phyloP scores from a whole-genome alignment of 2,113 vertebrate species.

The Antechinus flavipes region DNA sequence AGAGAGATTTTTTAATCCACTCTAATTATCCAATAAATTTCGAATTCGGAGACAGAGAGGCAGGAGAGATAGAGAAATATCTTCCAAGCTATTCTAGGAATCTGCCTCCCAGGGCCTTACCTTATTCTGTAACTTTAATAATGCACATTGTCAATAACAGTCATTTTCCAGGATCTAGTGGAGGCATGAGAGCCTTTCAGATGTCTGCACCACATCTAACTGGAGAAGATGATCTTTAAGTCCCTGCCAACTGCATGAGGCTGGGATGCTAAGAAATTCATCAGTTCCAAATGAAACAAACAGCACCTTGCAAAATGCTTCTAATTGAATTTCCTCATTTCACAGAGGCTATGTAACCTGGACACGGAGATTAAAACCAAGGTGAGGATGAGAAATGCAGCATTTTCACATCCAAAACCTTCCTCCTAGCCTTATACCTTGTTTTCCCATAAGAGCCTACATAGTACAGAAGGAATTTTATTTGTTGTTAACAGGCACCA shows the following conservation, averaged over 20 bases:
- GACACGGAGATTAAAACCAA: neutral
- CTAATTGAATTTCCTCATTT: neutral
- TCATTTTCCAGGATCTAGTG: neutral
- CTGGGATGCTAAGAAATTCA: neutral
- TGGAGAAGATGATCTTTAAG: neutral
- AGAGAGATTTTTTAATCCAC: neutral
- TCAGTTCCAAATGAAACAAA: neutral
- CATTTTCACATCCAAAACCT: neutral
- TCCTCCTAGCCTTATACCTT: neutral
- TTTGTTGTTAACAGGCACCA: neutral
- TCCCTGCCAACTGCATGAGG: neutral
- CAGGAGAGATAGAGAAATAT: neutral
- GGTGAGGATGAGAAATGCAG: neutral
- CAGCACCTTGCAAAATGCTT: neutral
- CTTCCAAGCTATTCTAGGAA: conserved; percentile 1
- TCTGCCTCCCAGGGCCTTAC: neutral
- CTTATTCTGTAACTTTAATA: neutral
- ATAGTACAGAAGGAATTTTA: neutral
- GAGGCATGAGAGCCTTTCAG: neutral
- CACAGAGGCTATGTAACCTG: neutral
- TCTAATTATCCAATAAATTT: neutral
- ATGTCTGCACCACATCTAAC: neutral
- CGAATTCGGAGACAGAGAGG: neutral
- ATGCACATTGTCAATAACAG: neutral
- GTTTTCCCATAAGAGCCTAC: neutral